Percentiles rank a stretch among this genome's conserved stretches.
Evolutionary conservation across 1,140 invertebrate species (phyloP).

Genomic region (Vanessa atalanta): DNA sequence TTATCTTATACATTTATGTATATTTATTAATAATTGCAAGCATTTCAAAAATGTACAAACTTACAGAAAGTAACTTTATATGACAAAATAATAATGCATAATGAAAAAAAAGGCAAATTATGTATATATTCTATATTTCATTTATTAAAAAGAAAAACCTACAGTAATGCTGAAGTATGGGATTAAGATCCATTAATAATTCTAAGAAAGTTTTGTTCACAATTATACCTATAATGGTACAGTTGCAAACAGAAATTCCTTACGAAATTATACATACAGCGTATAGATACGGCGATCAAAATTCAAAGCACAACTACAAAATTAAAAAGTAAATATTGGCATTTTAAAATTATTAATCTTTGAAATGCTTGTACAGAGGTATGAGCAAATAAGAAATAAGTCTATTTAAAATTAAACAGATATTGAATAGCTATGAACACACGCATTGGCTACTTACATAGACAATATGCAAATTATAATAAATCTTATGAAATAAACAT

Average conservation of each 20-base stretch:
- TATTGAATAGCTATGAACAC: slow-evolving; percentile 66
- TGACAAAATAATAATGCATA: too few species aligned
- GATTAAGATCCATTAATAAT: too few species aligned
- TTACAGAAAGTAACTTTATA: too few species aligned
- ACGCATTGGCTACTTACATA: slow-evolving; percentile 42
- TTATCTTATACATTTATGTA: background rate
- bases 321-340: background rate
- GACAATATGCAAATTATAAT: slow-evolving; percentile 32
- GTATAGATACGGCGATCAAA: too few species aligned
- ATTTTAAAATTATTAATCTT: background rate
- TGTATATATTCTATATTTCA: too few species aligned
- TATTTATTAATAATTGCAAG: background rate
- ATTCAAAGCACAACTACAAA: background rate
- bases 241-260: too few species aligned
- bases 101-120: too few species aligned
- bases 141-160: too few species aligned
- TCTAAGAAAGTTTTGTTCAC: too few species aligned
- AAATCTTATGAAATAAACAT: slow-evolving; percentile 34
- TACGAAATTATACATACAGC: too few species aligned
- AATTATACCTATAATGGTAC: too few species aligned
- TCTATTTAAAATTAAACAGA: slow-evolving; percentile 6
- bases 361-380: background rate
- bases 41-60: background rate
- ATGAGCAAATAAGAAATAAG: slow-evolving; percentile 19
- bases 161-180: too few species aligned